phyloP scores from a whole-genome alignment of 2,888 invertebrate species.

The Temnothorax ravouxi region DNA sequence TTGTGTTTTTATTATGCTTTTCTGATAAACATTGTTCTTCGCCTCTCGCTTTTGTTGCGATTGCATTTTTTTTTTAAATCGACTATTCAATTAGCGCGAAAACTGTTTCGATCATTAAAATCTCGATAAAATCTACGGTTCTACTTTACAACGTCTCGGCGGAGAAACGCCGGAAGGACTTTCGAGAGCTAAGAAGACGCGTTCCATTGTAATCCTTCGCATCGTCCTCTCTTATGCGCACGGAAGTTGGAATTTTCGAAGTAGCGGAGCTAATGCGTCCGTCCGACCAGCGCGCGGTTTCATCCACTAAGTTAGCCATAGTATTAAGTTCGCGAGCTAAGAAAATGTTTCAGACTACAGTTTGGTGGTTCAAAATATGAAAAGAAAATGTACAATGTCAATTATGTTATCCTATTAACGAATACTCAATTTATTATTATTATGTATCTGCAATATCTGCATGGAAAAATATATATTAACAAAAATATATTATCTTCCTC shows the following conservation, averaged over 20 bases:
- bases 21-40: not conserved
- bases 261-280: constrained; percentile 37
- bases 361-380: constrained; percentile 9
- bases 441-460: not conserved
- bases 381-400: constrained; percentile 24
- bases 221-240: constrained; percentile 30
- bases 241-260: constrained; percentile 50
- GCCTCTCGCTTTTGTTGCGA: not conserved
- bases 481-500: not conserved
- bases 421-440: not conserved
- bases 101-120: not conserved
- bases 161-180: constrained; percentile 49
- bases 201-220: constrained; percentile 39
- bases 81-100: constrained; percentile 2
- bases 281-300: constrained; percentile 43
- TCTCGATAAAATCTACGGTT: constrained; percentile 16
- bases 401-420: not conserved
- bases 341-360: constrained; percentile 37
- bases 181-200: constrained; percentile 30
- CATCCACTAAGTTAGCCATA: constrained; percentile 39
- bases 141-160: not conserved
- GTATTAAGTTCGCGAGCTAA: constrained; percentile 31
- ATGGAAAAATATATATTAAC: not conserved
- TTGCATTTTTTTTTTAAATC: not conserved
- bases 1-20: not conserved